phyloP scores from a whole-genome alignment of 2,888 invertebrate species.

The Hofmannophila pseudospretella region DNA sequence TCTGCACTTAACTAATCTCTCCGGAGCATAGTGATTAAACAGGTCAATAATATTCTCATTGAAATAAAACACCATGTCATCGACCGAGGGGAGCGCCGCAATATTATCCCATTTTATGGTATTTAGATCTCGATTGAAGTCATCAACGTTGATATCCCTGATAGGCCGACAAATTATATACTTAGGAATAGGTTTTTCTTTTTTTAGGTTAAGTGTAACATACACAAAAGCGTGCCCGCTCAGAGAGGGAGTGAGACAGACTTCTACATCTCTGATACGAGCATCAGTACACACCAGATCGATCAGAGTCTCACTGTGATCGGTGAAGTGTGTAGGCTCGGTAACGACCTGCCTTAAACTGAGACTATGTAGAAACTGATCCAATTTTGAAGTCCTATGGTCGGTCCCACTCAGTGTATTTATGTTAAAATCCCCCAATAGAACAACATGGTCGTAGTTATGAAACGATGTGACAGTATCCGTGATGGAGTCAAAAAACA shows the following conservation, averaged over 20 bases:
- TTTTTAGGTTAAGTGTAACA: not conserved
- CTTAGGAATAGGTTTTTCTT: not conserved
- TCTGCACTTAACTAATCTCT: not conserved
- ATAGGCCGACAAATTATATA: not conserved
- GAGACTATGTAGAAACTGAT: not conserved
- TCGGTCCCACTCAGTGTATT: not conserved
- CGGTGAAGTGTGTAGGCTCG: slow-evolving; percentile 10
- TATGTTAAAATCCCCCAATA: slow-evolving; percentile 8
- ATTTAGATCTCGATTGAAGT: not conserved
- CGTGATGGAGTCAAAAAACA: slow-evolving; percentile 4
- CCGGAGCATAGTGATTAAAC: slow-evolving; percentile 6
- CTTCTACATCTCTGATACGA: not conserved
- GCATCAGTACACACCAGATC: slow-evolving; percentile 8
- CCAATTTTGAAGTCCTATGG: not conserved
- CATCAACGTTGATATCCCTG: not conserved
- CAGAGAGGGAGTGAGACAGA: no score
- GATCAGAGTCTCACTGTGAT: slow-evolving; percentile 6
- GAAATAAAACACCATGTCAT: not conserved
- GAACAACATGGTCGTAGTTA: not conserved
- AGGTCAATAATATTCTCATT: not conserved
- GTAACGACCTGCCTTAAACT: not conserved
- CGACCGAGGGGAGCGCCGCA: not conserved
- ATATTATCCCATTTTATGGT: not conserved
- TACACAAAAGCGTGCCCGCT: no score
- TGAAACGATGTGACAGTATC: not conserved